Base-by-base conservation (phyloP, 2,113 vertebrate species). In the Myodes glareolus region DNA sequence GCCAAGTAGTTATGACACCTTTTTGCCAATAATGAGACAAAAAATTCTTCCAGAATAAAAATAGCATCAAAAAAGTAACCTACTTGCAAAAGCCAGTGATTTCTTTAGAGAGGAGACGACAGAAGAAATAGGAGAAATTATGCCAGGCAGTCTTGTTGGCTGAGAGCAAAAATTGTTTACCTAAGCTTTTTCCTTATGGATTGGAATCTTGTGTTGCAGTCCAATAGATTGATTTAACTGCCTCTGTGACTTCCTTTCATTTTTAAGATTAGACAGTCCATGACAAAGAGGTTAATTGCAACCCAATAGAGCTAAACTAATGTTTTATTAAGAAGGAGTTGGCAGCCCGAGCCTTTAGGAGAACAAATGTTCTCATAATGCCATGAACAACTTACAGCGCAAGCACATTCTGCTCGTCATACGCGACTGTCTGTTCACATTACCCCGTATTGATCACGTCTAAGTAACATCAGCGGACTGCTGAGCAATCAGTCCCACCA, bases 241-340 rank as follows among this genome's bases (percentile, higher is more conserved):
- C 96, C 92, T 97, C 94, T 95, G 76, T 98, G 96, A 98, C 98
- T 98, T 98, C 94, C 97, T 94, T 96, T 98, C 97, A 94, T 93
- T 98, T 98, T 98, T 98, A 97, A 98, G 96, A 97, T 95, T 97
- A 98, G 96, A 65, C 93, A 97, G 95, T 97, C 95, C 97, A 97
- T 98, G 97, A 97, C 94, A 98, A 97, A 98, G 97, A 98, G 98
- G 98, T 98, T 98, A 98, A 98, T 98, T 98, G 98, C 96, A 97
- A 96, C 92, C 93, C 97, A 98, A 78, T 89, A 97, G 96, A 98
- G 91, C 96, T 98, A 97, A 94, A 73, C 94, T 98, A 94, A 98
- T 98, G 91, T 98, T 98, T 98, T 98, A 98, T 98, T 98, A 97
- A 98, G 98, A 92, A 97, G 86, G 95, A 19, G 87, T 68, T 96